Conservation (phyloP, 2,888 invertebrate genomes). For the Himalopsyche kuldschensis region DNA sequence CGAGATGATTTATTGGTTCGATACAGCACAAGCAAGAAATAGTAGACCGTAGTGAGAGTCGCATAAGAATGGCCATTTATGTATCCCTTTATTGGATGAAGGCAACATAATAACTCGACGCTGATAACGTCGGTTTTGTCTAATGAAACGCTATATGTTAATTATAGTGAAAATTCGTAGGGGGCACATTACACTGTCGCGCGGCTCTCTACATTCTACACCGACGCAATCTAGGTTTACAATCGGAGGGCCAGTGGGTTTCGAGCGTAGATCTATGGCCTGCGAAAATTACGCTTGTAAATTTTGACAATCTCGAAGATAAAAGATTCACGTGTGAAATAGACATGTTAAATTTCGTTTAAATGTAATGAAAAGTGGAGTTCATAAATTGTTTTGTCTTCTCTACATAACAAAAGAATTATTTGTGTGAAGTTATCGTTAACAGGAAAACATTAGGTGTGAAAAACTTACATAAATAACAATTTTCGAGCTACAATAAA, state of each 20-base stretch:
- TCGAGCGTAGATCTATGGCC: not conserved
- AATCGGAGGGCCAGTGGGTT: not conserved
- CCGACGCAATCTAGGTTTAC: not conserved
- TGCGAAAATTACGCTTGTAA: not conserved
- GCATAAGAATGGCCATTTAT: not conserved
- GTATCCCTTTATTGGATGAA: not conserved
- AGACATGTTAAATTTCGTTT: too few relatives aligned
- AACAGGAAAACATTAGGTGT: too few relatives aligned
- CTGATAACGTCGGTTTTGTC: slow-evolving; percentile 16
- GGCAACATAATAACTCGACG: slow-evolving; percentile 7
- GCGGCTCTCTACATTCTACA: not conserved
- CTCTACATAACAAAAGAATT: too few relatives aligned
- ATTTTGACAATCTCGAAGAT: too few relatives aligned
- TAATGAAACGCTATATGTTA: slow-evolving; percentile 23
- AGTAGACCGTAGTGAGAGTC: not conserved
- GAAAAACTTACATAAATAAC: too few relatives aligned
- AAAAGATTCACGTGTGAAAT: too few relatives aligned
- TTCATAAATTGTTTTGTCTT: too few relatives aligned
- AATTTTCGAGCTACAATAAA: too few relatives aligned
- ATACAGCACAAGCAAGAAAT: not conserved
- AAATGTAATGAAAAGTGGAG: too few relatives aligned
- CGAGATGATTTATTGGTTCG: not conserved
- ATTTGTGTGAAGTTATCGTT: too few relatives aligned
- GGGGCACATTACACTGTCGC: slow-evolving; percentile 4
- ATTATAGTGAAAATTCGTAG: slow-evolving; percentile 21